phyloP scores from a whole-genome alignment of 2,888 invertebrate genomes.

The Chloromyia formosa region DNA sequence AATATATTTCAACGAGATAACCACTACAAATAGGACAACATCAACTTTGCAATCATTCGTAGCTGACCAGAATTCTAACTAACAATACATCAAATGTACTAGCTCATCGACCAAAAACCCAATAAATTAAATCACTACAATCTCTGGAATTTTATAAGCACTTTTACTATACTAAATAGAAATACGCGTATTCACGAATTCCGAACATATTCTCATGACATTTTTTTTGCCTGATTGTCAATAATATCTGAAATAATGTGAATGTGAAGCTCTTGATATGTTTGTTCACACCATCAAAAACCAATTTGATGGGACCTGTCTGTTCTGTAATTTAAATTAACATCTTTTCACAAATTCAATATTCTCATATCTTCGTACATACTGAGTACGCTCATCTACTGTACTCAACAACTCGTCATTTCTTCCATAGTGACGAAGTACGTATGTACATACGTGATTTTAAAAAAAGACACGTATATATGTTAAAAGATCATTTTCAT shows the following conservation, averaged over 20 bases:
- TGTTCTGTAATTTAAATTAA: constrained; percentile 14
- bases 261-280: constrained; percentile 35
- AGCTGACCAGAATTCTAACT: too few species aligned
- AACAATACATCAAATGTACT: too few species aligned
- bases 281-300: constrained; percentile 43
- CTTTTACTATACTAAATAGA: too few species aligned
- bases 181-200: constrained; percentile 16
- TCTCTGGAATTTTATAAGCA: too few species aligned
- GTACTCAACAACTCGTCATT: not conserved
- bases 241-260: constrained; percentile 30
- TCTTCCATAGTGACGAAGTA: not conserved
- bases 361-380: not conserved
- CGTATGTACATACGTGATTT: not conserved
- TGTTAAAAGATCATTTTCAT: not conserved
- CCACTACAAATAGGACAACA: too few species aligned
- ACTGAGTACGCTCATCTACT: not conserved
- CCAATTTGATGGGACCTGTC: constrained; percentile 23
- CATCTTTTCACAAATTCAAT: not conserved
- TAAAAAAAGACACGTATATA: constrained; percentile 9
- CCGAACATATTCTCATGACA: constrained; percentile 39
- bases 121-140: too few species aligned
- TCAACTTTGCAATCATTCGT: too few species aligned
- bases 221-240: not conserved
- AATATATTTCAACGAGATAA: too few species aligned
- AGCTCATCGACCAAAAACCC: too few species aligned